These are phyloP conservation scores for Exephanes ischioxanthus DNA, from an alignment of 2,888 invertebrate genomes.

Conservation along the genomic window DNA sequence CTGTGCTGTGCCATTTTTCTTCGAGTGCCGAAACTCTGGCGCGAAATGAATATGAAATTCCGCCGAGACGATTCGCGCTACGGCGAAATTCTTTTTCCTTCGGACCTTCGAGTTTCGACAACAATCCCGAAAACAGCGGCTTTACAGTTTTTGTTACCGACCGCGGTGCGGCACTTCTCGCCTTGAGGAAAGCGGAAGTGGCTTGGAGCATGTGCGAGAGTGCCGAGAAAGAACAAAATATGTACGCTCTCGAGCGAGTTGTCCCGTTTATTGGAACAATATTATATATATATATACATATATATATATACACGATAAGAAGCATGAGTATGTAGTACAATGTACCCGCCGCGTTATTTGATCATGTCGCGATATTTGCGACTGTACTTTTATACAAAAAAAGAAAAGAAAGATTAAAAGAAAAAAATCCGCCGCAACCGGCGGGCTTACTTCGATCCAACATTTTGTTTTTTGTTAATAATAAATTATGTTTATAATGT, in stretches of 20 bases:
- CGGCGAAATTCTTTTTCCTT: no score
- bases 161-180: no score
- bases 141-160: no score
- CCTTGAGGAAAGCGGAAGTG: background rate
- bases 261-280: background rate
- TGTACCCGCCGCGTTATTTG: constrained; percentile 73
- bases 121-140: no score
- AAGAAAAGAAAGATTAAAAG: constrained; percentile 45
- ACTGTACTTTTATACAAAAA: constrained; percentile 79
- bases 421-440: constrained; percentile 73
- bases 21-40: no score
- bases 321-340: constrained; percentile 77
- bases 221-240: constrained; percentile 18
- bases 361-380: constrained; percentile 77
- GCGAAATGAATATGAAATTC: background rate
- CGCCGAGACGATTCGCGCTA: no score
- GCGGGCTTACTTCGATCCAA: constrained; percentile 76
- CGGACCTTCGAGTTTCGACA: background rate
- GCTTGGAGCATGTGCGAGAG: constrained; percentile 7
- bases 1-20: no score
- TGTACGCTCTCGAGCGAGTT: constrained; percentile 22
- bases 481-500: constrained; percentile 82
- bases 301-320: constrained; percentile 47
- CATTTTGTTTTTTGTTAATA: constrained; percentile 81
- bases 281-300: constrained; percentile 50